Evolutionary conservation across 2,113 vertebrate species (phyloP).

Genomic region (Pseudorasbora parva): DNA sequence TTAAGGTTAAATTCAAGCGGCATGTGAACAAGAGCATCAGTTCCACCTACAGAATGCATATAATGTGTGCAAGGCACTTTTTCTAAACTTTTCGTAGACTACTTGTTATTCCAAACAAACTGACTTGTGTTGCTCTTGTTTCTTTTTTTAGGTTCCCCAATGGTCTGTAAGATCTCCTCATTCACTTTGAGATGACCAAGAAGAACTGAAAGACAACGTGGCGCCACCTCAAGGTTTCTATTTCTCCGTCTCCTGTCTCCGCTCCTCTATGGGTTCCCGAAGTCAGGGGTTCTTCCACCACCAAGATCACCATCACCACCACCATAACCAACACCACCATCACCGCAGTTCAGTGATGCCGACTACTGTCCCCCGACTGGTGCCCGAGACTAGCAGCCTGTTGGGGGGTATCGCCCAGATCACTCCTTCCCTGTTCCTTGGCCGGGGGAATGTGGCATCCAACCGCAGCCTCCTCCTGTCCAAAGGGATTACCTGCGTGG

Average conservation of each 20-base stretch:
- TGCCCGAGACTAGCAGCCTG: constrained; percentile 80
- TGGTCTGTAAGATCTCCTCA: neutral
- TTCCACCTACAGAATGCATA: no score
- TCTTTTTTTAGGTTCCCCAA: constrained; percentile 60
- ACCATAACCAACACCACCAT: constrained; percentile 67
- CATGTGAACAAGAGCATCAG: no score
- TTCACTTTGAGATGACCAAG: constrained; percentile 57
- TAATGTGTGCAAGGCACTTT: no score
- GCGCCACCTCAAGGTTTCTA: constrained; percentile 22
- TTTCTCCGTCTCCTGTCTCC: constrained; percentile 27
- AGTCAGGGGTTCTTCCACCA: constrained; percentile 87
- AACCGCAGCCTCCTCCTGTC: constrained; percentile 93
- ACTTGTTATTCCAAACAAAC: neutral
- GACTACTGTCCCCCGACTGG: constrained; percentile 84
- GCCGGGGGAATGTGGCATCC: constrained; percentile 92
- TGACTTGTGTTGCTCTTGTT: neutral
- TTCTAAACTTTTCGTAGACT: neutral
- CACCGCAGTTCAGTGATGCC: constrained; percentile 76
- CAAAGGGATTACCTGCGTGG: constrained; percentile 93
- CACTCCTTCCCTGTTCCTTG: constrained; percentile 93
- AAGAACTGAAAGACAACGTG: constrained; percentile 62
- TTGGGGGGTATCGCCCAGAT: constrained; percentile 94
- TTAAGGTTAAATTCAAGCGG: no score
- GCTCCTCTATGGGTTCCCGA: constrained; percentile 86
- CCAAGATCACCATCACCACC: constrained; percentile 59